Conservation (phyloP, 2,888 invertebrate species). For the Caenorhabditis macrosperma region DNA sequence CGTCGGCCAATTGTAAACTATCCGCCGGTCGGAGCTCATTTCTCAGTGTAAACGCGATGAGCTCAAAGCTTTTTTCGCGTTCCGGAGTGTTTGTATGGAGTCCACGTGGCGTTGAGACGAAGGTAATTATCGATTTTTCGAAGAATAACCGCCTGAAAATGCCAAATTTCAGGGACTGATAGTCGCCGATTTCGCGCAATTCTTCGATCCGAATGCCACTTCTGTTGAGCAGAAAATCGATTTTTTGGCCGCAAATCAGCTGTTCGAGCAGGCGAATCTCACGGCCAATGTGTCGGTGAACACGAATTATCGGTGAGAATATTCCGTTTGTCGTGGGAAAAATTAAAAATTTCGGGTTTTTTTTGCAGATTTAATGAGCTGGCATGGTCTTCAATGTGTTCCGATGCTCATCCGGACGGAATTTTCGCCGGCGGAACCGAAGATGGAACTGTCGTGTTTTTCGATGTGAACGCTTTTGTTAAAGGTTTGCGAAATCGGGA, state of each 20-base stretch:
- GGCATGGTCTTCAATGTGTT: conserved; percentile 47
- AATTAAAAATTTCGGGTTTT: neutral
- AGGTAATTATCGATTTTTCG: conserved; percentile 16
- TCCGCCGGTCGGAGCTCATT: conserved; percentile 8
- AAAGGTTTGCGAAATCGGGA: neutral
- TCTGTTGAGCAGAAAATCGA: conserved; percentile 51
- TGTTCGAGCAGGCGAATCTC: conserved; percentile 15
- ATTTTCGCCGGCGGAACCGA: conserved; percentile 60
- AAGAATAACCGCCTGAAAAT: conserved; percentile 4
- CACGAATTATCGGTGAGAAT: conserved; percentile 44
- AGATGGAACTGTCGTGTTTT: conserved; percentile 59
- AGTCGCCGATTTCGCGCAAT: conserved; percentile 61
- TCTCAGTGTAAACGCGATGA: conserved; percentile 25
- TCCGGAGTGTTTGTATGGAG: conserved; percentile 62
- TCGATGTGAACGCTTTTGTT: conserved; percentile 52
- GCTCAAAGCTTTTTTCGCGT: conserved; percentile 62
- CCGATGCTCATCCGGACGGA: conserved; percentile 51
- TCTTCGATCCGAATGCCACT: conserved; percentile 53
- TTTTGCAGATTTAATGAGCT: conserved; percentile 57
- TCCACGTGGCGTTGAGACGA: conserved; percentile 40
- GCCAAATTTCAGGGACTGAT: conserved; percentile 44
- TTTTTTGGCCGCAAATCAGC: conserved; percentile 16
- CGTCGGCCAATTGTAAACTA: conserved; percentile 10
- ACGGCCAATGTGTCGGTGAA: conserved; percentile 22
- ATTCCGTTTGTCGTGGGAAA: neutral